Percentiles rank a stretch among this genome's conserved stretches.
Evolutionary conservation across 2,113 vertebrate genomes (phyloP).

Genomic region (Microcebus jonahi): DNA sequence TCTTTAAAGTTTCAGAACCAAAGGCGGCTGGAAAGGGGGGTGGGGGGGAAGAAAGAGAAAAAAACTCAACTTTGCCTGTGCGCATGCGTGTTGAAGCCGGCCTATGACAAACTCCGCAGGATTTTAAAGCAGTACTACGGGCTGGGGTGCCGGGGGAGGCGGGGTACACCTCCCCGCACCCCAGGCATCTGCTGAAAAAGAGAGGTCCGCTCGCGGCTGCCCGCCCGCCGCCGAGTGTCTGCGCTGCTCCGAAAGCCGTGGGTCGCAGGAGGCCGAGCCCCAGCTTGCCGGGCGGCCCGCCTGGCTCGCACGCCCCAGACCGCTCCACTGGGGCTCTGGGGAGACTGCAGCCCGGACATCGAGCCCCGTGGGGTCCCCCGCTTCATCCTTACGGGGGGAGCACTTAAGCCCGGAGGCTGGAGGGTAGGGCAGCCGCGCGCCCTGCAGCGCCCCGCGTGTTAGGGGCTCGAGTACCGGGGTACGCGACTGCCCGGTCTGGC

Average conservation of each 20-base stretch:
- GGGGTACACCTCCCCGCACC: constrained; percentile 69
- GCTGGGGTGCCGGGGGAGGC: constrained; percentile 61
- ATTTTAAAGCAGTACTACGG: constrained; percentile 86
- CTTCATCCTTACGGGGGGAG: neutral
- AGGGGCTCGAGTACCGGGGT: neutral
- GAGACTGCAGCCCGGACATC: neutral
- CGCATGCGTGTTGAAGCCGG: constrained; percentile 91
- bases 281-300: neutral
- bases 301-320: neutral
- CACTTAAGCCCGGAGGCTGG: neutral
- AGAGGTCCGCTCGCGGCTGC: neutral
- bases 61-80: constrained; percentile 72
- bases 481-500: neutral
- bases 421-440: neutral
- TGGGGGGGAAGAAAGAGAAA: neutral
- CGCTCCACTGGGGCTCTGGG: neutral
- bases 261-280: constrained; percentile 55
- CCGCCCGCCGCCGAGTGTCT: neutral
- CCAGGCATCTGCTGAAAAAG: constrained; percentile 59
- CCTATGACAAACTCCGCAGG: constrained; percentile 85
- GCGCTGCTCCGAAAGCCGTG: neutral
- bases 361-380: neutral
- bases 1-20: constrained; percentile 75
- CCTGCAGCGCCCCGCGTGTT: neutral
- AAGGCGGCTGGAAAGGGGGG: constrained; percentile 80